Percentiles rank a stretch among this genome's conserved stretches.
phyloP scores from a whole-genome alignment of 2,888 invertebrate species.

The Pandemis corylana region DNA sequence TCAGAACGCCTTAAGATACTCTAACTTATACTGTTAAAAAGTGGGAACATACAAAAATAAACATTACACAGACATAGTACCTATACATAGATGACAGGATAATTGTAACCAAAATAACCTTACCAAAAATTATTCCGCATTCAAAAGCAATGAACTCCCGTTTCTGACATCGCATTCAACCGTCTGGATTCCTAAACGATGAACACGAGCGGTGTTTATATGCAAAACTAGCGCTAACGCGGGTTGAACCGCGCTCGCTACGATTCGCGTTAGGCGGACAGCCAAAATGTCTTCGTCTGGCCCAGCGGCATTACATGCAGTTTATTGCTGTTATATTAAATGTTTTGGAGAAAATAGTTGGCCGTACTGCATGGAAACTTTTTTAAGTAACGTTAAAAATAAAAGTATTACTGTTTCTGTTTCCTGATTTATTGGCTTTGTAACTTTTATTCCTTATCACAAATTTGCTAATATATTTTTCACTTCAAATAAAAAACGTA shows the following conservation, averaged over 20 bases:
- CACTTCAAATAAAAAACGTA: no score
- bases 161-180: slow-evolving; percentile 32
- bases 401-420: no score
- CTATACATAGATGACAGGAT: no score
- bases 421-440: not conserved
- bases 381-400: not conserved
- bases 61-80: no score
- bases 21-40: no score
- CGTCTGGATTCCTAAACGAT: slow-evolving; percentile 32
- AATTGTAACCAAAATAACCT: not conserved
- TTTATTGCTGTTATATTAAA: slow-evolving; percentile 18
- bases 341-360: not conserved
- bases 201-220: slow-evolving; percentile 33
- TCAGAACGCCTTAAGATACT: no score
- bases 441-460: no score
- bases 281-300: slow-evolving; percentile 66
- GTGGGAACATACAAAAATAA: no score
- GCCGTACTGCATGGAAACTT: not conserved
- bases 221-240: slow-evolving; percentile 34
- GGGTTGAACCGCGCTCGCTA: slow-evolving; percentile 25
- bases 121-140: not conserved
- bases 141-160: slow-evolving; percentile 22
- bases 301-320: slow-evolving; percentile 45
- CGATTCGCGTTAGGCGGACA: slow-evolving; percentile 58
- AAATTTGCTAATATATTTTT: no score